Conservation (phyloP, 2,797 vertebrate genomes). For the Fistularia commersonii region DNA sequence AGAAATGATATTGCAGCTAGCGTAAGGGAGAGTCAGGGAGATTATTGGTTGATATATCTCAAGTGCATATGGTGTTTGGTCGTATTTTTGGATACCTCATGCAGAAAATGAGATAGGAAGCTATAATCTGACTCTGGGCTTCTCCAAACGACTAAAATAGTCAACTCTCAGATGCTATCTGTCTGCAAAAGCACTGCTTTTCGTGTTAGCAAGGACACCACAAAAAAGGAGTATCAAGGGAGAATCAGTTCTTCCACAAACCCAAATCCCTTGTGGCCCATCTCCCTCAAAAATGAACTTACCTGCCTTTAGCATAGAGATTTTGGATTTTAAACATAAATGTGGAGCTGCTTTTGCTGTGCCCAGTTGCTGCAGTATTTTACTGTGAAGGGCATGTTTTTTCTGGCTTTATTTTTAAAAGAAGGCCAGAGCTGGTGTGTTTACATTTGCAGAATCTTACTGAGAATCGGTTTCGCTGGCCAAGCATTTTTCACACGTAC, state of each 20-base stretch:
- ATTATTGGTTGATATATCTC: constrained; percentile 18
- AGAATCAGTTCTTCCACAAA: constrained; percentile 26
- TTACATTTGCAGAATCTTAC: too few relatives aligned
- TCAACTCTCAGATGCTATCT: constrained; percentile 57
- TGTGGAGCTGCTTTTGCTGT: too few relatives aligned
- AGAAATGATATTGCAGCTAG: constrained; percentile 28
- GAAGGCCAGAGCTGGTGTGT: too few relatives aligned
- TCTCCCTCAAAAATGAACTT: too few relatives aligned
- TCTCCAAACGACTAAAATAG: constrained; percentile 33
- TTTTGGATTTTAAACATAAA: too few relatives aligned
- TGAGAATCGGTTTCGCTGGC: too few relatives aligned
- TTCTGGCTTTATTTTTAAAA: too few relatives aligned
- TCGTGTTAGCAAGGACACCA: constrained; percentile 60
- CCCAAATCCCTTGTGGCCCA: too few relatives aligned
- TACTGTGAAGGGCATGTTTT: too few relatives aligned
- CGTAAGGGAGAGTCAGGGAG: not conserved
- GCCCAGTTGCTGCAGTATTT: too few relatives aligned
- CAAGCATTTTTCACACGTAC: too few relatives aligned
- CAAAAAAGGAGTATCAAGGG: constrained; percentile 29
- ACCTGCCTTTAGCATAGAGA: too few relatives aligned
- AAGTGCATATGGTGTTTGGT: constrained; percentile 22
- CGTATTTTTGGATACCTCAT: constrained; percentile 7
- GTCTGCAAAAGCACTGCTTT: constrained; percentile 65
- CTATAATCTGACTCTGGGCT: constrained; percentile 26
- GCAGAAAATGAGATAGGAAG: constrained; percentile 21